These are phyloP conservation scores for Mormyrus hasselquistii DNA, from an alignment of 2,797 vertebrate genomes.

Conservation along the genomic window DNA sequence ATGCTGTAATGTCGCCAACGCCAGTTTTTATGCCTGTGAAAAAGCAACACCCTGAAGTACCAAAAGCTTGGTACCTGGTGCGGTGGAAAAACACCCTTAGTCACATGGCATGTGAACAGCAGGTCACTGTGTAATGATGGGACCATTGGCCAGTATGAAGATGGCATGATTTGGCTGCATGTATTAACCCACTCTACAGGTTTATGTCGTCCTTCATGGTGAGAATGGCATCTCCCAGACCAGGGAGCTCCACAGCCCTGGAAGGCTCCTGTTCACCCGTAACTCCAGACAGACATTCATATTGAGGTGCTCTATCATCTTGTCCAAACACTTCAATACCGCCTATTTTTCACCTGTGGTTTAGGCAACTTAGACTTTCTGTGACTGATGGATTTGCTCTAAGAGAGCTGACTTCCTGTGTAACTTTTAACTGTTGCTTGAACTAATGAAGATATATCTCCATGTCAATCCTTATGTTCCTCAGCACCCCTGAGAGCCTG, in stretches of 20 bases:
- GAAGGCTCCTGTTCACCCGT: conserved; percentile 60
- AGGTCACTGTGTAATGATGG: neutral
- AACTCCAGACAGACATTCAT: conserved; percentile 74
- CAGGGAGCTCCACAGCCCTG: conserved; percentile 62
- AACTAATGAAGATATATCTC: neutral
- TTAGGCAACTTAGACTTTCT: neutral
- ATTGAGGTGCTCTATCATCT: conserved; percentile 61
- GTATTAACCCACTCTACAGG: conserved; percentile 49
- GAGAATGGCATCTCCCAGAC: conserved; percentile 64
- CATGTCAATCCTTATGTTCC: neutral
- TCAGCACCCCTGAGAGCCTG: conserved; percentile 58
- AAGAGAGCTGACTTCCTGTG: neutral
- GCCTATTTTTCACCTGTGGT: neutral
- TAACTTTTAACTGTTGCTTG: neutral
- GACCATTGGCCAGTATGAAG: neutral
- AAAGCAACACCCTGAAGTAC: neutral
- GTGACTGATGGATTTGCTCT: neutral
- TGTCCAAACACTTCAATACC: neutral
- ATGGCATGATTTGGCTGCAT: neutral
- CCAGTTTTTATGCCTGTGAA: neutral
- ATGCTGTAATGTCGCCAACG: neutral
- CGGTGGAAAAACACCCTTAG: neutral
- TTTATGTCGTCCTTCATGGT: conserved; percentile 67
- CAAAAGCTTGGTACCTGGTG: neutral
- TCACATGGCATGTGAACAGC: neutral